Evolutionary conservation across 2,797 vertebrate genomes (phyloP), one percentile per base, ranked within the genome.

Genomic region (Sebastes matsubarae): DNA sequence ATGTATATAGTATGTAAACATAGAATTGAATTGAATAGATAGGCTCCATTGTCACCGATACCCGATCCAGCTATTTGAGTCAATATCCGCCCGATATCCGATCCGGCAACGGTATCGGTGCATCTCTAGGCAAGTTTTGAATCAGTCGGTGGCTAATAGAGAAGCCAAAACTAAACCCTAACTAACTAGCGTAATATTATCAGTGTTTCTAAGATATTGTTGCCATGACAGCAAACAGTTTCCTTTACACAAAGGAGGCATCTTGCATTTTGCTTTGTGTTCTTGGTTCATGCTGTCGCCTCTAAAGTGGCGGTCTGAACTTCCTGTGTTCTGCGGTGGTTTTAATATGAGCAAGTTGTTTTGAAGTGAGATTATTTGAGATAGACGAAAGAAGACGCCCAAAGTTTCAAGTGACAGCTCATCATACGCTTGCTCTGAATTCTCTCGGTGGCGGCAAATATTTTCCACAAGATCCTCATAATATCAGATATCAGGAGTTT

Each of bases 291-390:
- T 24, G 54, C 29, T 27, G 10, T 29, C 66, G 52, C 30, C 59
- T 81, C 32, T 83, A 10, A 30, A 79, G 72, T 67, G 75, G 68
- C 81, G 54, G 77, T 88, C 46, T 68, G 54, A 61, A 59, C 81
- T 92, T 92, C 87, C 88, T 82, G 77, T 86, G 67, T 79, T 64
- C 73, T 82, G 30, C 46, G 68, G 73, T 29, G 55, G 69, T 86
- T 90, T 76, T 73, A 30, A 58, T 65, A 71, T 86, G 85, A 88
- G 80, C 83, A 72, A 77, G 27, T 78, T 89, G 84, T 91, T 87
- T 79, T 89, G 79, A 77, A 91, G 75, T 64, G 75, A 86, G 69
- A 86, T 82, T 34, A 70, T 83, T 80, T 84, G 50, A 83, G 32
- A 75, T 46, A 68, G 32, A 36, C 6, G 27, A 25, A 6, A 36